Evolutionary conservation across 2,797 vertebrate species (phyloP), one percentile per base, ranked within the genome.

Genomic region (Crax fasciolata): DNA sequence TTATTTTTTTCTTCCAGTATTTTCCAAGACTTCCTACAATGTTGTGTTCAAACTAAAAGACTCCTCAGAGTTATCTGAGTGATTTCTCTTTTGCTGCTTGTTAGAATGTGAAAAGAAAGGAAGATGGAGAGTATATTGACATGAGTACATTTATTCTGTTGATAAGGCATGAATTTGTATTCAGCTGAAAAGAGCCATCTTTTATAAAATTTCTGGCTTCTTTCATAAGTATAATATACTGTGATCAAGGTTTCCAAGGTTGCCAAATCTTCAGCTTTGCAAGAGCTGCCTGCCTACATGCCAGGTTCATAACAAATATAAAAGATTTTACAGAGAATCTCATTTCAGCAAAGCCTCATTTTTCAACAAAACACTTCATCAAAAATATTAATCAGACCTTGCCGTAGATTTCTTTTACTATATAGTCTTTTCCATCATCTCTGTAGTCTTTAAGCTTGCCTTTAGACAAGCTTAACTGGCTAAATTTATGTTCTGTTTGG

Each of bases 371-470:
- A 91, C 61, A 65, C 4, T 7, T 62, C 90, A 92, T 94, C 86
- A 96, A 94, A 97, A 90, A 84, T 90, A 95, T 95, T 93, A 93
- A 93, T 95, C 93, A 96, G 90, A 39, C 23, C 41, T 49, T 79
- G 63, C 57, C 68, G 62, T 27, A 93, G 84, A 96, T 93, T 94
- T 92, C 30, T 95, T 96, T 85, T 87, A 58, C 58, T 66, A 24
- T 62, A 67, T 38, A 76, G 77, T 74, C 55, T 94, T 94, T 92
- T 92, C 78, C 81, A 92, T 96, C 92, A 90, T 68, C 51, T 91
- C 52, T 84, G 52, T 57, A 71, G 71, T 90, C 59, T 87, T 90
- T 61, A 87, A 92, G 61, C 39, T 63, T 63, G 12, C 39, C n/a
- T 67, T 39, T 48, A 46, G 90, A 95, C 88, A 95, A 89, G 86